These are phyloP conservation scores for Chionodraco myersi DNA, from an alignment of 2,113 vertebrate species.

Conservation along the genomic window DNA sequence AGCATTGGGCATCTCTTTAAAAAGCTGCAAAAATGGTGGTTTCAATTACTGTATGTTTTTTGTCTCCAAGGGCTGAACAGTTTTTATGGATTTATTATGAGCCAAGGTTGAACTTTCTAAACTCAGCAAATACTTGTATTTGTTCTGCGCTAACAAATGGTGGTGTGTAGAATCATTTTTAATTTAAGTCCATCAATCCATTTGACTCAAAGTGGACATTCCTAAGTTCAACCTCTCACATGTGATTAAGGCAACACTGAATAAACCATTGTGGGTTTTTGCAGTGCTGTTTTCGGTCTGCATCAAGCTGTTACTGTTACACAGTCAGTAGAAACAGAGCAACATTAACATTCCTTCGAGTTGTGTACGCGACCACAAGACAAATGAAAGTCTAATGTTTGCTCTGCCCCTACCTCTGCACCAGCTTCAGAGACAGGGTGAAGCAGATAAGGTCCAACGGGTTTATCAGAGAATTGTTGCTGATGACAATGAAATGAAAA, in stretches of 20 bases:
- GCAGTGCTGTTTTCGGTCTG: neutral
- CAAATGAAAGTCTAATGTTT: conserved; percentile 26
- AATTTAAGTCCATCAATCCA: neutral
- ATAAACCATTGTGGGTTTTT: neutral
- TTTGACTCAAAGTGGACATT: neutral
- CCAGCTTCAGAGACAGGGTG: conserved; percentile 4
- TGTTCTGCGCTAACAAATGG: neutral
- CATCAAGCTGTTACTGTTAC: neutral
- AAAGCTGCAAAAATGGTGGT: too few species aligned
- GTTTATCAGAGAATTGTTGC: neutral
- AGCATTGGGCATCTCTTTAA: too few species aligned
- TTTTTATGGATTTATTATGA: too few species aligned
- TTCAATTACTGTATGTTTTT: too few species aligned
- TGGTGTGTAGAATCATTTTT: neutral
- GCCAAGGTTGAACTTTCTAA: too few species aligned
- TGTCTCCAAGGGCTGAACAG: too few species aligned
- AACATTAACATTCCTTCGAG: conserved; percentile 34
- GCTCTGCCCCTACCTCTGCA: conserved; percentile 1
- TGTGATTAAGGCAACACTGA: neutral
- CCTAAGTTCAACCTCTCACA: neutral
- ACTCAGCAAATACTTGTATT: neutral
- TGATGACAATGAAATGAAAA: conserved; percentile 3
- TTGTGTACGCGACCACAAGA: neutral
- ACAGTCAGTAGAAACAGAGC: neutral
- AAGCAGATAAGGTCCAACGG: neutral